Conservation (phyloP, 2,113 vertebrate genomes). For the Ochotona curzoniae region DNA sequence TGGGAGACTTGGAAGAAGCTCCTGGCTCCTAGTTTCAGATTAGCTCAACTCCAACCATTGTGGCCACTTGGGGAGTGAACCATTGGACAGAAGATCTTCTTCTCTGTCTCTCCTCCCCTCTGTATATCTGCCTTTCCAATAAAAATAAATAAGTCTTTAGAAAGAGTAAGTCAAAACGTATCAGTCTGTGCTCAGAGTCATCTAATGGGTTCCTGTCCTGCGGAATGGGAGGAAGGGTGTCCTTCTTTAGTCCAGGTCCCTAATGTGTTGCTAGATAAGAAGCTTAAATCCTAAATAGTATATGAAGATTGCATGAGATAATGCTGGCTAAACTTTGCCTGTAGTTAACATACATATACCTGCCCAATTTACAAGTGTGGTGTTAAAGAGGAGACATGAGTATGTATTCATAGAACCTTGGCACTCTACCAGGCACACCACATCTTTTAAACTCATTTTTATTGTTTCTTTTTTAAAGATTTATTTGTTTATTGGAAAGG, state of each 20-base stretch:
- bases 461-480: too few species aligned
- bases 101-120: too few species aligned
- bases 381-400: background rate
- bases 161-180: background rate
- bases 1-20: too few species aligned
- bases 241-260: background rate
- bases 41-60: too few species aligned
- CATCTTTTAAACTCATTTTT: background rate
- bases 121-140: too few species aligned
- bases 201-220: background rate
- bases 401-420: background rate
- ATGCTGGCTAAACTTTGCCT: conserved; percentile 14
- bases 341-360: background rate
- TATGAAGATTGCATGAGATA: conserved; percentile 3
- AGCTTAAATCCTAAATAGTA: background rate
- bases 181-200: background rate
- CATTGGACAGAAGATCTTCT: too few species aligned
- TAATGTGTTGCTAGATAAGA: conserved; percentile 3
- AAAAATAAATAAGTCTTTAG: too few species aligned
- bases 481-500: too few species aligned
- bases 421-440: background rate
- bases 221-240: background rate
- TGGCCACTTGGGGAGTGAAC: too few species aligned
- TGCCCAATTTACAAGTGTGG: background rate
- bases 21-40: too few species aligned